phyloP scores from a whole-genome alignment of 2,888 invertebrate species.

The Auanema sp. region DNA sequence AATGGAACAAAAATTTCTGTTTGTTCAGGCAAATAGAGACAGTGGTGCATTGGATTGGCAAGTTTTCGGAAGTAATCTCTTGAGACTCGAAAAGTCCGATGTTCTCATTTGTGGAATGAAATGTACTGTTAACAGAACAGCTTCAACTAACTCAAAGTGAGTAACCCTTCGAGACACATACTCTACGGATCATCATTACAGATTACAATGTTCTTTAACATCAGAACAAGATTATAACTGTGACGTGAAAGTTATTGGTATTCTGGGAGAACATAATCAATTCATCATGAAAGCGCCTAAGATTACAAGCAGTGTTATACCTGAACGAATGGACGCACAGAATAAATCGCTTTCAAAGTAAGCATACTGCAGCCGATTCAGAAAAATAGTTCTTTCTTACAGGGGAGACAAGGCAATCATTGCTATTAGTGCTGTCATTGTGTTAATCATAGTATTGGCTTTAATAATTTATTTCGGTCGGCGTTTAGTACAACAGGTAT shows the following conservation, averaged over 20 bases:
- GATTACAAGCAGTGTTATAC: constrained; percentile 14
- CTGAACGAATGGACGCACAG: not conserved
- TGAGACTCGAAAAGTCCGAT: constrained; percentile 7
- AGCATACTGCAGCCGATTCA: too few species aligned
- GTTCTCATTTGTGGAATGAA: constrained; percentile 13
- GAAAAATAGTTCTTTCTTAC: too few species aligned
- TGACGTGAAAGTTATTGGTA: constrained; percentile 11
- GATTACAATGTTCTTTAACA: constrained; percentile 11
- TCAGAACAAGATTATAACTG: constrained; percentile 15
- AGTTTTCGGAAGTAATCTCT: constrained; percentile 13
- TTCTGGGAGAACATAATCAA: constrained; percentile 6
- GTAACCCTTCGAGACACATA: not conserved
- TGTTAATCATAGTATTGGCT: too few species aligned
- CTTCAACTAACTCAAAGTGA: constrained; percentile 16
- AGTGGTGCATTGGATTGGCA: constrained; percentile 18
- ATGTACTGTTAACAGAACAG: constrained; percentile 8
- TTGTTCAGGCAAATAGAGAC: constrained; percentile 20
- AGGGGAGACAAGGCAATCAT: too few species aligned
- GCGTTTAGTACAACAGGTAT: too few species aligned
- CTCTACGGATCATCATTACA: not conserved
- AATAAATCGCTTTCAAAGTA: too few species aligned
- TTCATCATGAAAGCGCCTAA: constrained; percentile 13
- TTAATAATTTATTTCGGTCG: too few species aligned
- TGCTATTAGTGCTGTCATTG: too few species aligned
- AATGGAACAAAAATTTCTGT: not conserved